phyloP scores from a whole-genome alignment of 2,888 invertebrate species.

The Brenthis daphne region DNA sequence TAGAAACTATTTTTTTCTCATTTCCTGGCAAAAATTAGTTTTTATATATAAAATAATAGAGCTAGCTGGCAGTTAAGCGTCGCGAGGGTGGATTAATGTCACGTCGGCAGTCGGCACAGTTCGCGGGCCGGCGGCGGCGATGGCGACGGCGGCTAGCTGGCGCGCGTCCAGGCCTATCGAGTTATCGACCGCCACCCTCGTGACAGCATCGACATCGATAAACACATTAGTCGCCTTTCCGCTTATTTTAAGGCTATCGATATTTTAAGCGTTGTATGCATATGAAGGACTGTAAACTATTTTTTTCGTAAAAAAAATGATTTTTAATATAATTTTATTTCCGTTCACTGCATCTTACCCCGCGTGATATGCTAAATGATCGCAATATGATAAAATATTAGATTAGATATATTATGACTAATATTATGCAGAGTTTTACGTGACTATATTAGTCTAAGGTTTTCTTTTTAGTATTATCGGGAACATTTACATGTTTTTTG shows the following conservation, averaged over 20 bases:
- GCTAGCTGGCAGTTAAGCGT: conserved; percentile 44
- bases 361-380: no score
- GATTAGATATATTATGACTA: no score
- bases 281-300: not conserved
- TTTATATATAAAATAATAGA: conserved; percentile 2
- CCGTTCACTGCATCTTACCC: no score
- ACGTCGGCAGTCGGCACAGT: conserved; percentile 55
- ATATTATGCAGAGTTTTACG: no score
- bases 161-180: conserved; percentile 78
- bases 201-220: conserved; percentile 37
- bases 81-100: conserved; percentile 72
- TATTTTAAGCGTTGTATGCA: conserved; percentile 14
- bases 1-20: no score
- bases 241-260: conserved; percentile 28
- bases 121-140: conserved; percentile 37
- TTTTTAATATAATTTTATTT: no score
- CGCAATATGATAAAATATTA: no score
- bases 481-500: no score
- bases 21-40: conserved; percentile 11
- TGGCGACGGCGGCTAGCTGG: conserved; percentile 62
- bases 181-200: conserved; percentile 48
- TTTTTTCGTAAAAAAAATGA: no score
- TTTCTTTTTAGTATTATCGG: no score
- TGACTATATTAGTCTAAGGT: no score
- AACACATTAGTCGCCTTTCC: conserved; percentile 29